Base-by-base conservation (phyloP, 2,113 vertebrate genomes). In the Chrysochloris asiatica region DNA sequence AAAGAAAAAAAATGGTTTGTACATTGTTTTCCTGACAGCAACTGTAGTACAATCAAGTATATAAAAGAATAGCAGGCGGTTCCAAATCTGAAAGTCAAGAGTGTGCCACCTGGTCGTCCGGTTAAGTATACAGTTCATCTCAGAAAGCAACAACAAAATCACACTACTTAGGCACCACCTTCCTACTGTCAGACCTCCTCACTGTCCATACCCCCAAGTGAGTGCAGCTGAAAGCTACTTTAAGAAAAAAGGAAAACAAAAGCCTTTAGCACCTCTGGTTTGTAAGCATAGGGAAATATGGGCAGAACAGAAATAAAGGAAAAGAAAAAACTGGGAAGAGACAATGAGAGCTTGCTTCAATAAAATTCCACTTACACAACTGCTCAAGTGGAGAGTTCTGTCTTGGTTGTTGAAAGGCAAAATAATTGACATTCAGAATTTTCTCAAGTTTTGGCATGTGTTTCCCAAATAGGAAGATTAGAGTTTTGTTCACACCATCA, bases 21-120 rank as follows among this genome's bases (percentile, higher is more conserved):
- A 92, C 56, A 69, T 67, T 95, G 67, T 87, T 94, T 85, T 88
- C 84, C 93, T 93, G 78, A 77, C 84, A 86, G 83, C 50, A 76
- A 83, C 11, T 71, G 82, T 30, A 83, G 69, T 48, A 76, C 86
- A 88, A 79, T 95, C 93, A 92, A 95, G 81, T 97, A 88, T 71
- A 26, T 92, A 89, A 83, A 72, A 61, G 84, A 91, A 61, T 16
- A 63, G 56, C 75, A 80, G 76, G 38, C 72, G 36, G 82, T 75
- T 67, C 90, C 84, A 78, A 85, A 86, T 63, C 67, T 67, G n/a
- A 71, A 65, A 33, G 63, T 71, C 59, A 67, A 83, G 63, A 52
- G 77, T 33, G 26, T 3, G 61, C 45, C 36, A 50, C 45, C 38
- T 88, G 67, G 75, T 82, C 59, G 81, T 76, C 50, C 69, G 54